Evolutionary conservation across 1,140 invertebrate genomes (phyloP).

Genomic region (Anastatus disparis): DNA sequence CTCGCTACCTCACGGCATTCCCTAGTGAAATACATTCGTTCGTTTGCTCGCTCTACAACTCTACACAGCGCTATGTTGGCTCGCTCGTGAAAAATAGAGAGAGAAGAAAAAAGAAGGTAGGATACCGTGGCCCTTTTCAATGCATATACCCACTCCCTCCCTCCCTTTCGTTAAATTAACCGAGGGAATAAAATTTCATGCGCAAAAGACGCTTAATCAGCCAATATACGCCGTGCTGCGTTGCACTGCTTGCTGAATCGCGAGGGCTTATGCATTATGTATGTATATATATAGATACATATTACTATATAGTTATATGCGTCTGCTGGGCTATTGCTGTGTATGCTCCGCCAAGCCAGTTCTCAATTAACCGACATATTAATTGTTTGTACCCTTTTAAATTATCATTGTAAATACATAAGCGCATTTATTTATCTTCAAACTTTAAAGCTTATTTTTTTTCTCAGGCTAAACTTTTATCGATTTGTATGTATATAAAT

Average conservation of each 20-base stretch:
- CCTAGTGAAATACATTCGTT: constrained; percentile 36
- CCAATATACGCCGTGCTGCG: constrained; percentile 18
- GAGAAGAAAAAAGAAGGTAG: neutral
- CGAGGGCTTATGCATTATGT: neutral
- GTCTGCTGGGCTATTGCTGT: neutral
- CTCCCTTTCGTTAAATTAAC: constrained; percentile 44
- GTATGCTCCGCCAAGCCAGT: neutral
- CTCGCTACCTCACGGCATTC: constrained; percentile 2
- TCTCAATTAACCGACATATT: constrained; percentile 6
- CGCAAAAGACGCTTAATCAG: constrained; percentile 42
- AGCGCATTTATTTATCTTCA: too few species aligned
- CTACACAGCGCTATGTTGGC: too few species aligned
- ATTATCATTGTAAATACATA: too few species aligned
- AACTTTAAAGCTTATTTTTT: too few species aligned
- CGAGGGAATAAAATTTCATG: constrained; percentile 45
- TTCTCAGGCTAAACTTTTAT: too few species aligned
- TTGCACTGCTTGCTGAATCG: constrained; percentile 14
- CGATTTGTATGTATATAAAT: too few species aligned
- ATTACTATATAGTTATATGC: too few species aligned
- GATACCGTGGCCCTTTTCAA: constrained; percentile 33
- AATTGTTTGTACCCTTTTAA: neutral
- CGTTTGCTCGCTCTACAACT: neutral
- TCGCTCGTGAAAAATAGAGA: neutral
- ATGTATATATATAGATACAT: too few species aligned
- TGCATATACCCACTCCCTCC: constrained; percentile 14